A percentile compares a stretch with the other conserved stretches of the same genome.
phyloP scores from a whole-genome alignment of 92 coral and sea anemone species.

The Parazoanthus atlanticus region DNA sequence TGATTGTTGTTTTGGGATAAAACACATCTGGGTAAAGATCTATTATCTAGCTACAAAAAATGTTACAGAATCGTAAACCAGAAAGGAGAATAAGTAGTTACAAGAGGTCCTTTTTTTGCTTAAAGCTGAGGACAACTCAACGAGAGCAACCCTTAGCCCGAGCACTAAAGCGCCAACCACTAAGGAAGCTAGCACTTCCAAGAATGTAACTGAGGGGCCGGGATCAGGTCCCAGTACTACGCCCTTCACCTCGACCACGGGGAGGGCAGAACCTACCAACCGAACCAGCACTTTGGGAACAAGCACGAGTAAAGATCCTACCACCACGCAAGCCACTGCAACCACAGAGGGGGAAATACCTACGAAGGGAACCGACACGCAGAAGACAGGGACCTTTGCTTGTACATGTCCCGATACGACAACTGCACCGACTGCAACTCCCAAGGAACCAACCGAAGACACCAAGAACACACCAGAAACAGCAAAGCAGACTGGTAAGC shows the following conservation, averaged over 20 bases:
- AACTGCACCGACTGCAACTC: not conserved
- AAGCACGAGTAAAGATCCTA: not conserved
- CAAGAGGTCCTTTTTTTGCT: too few relatives aligned
- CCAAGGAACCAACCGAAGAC: not conserved
- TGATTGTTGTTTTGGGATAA: too few relatives aligned
- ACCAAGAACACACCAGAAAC: slow-evolving; percentile 5
- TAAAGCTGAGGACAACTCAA: not conserved
- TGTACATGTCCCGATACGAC: not conserved
- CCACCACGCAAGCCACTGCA: not conserved
- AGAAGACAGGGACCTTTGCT: not conserved
- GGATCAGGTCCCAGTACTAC: not conserved
- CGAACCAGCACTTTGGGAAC: not conserved
- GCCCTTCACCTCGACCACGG: not conserved
- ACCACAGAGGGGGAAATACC: not conserved
- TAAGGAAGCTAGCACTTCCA: not conserved
- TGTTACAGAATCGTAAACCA: not conserved
- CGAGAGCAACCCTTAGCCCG: not conserved
- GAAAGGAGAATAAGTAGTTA: not conserved
- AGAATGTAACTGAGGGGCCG: not conserved
- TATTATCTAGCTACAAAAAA: too few relatives aligned
- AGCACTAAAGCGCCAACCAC: slow-evolving; percentile 12
- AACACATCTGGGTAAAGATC: too few relatives aligned
- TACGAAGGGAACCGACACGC: not conserved
- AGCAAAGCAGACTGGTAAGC: slow-evolving; percentile 11
- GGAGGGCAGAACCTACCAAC: not conserved